Percentiles rank a stretch among this genome's conserved stretches.
Conservation (phyloP, 2,888 invertebrate species). For the Ischnus inquisitorius region DNA sequence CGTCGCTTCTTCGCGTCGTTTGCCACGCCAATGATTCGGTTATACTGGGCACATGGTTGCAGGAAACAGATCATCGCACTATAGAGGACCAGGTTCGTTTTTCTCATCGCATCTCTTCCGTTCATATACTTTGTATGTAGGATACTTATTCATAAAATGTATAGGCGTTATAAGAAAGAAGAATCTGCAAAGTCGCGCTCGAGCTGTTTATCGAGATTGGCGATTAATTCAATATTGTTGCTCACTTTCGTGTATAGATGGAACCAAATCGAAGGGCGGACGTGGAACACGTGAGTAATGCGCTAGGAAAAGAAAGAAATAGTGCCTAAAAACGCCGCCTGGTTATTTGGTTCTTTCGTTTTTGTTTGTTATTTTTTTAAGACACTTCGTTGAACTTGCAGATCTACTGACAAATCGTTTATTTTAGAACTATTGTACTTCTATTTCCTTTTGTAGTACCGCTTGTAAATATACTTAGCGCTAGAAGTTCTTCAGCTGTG, state of each 20-base stretch:
- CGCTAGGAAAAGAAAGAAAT: conserved; percentile 74
- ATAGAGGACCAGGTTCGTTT: conserved; percentile 97
- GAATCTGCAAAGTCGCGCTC: background rate
- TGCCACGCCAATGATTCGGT: conserved; percentile 96
- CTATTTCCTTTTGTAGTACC: conserved; percentile 26
- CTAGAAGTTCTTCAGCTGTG: conserved; percentile 51
- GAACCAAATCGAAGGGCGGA: conserved; percentile 94
- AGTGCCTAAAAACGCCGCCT: conserved; percentile 50
- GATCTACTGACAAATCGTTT: conserved; percentile 6
- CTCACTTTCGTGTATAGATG: conserved; percentile 88
- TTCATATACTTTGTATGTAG: background rate
- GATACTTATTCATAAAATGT: background rate
- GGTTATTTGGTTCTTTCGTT: conserved; percentile 47
- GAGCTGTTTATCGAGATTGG: background rate
- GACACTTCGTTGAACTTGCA: background rate
- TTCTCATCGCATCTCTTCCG: background rate
- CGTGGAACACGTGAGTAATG: conserved; percentile 92
- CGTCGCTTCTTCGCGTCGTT: conserved; percentile 92
- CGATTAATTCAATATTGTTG: conserved; percentile 59
- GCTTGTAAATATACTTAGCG: conserved; percentile 28
- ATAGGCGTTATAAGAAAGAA: too few species aligned
- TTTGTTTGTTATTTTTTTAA: background rate
- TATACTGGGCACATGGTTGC: conserved; percentile 97
- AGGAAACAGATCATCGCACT: conserved; percentile 97
- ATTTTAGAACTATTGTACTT: conserved; percentile 27